A percentile compares a stretch with the other conserved stretches of the same genome.
Evolutionary conservation across 2,113 vertebrate species (phyloP).

Genomic region (Pithys albifrons): DNA sequence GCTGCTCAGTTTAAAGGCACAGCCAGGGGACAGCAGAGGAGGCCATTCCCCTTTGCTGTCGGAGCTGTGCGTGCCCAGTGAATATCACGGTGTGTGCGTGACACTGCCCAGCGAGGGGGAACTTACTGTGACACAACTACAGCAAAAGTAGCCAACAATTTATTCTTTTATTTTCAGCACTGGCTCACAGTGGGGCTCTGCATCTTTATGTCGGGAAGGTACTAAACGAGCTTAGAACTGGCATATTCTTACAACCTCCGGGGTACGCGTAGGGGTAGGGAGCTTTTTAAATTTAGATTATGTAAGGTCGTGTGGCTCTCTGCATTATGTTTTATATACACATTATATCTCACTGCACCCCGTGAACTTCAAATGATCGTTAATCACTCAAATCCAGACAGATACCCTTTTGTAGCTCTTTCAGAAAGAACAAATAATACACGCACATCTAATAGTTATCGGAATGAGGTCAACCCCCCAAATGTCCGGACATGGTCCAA

Average conservation of each 20-base stretch:
- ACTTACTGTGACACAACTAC: neutral
- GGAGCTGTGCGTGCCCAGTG: neutral
- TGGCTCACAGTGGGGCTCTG: neutral
- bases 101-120: neutral
- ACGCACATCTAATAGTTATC: neutral
- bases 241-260: neutral
- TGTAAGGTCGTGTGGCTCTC: conserved; percentile 40
- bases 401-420: neutral
- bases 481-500: neutral
- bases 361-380: neutral
- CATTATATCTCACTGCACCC: neutral
- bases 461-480: neutral
- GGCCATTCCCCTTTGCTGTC: neutral
- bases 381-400: neutral
- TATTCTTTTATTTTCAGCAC: neutral
- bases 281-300: conserved; percentile 51
- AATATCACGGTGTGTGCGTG: neutral
- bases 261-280: neutral
- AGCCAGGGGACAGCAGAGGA: neutral
- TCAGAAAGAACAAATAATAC: neutral
- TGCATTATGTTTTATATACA: conserved; percentile 20
- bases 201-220: neutral
- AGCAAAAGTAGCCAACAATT: neutral
- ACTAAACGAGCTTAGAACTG: neutral
- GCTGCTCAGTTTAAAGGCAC: conserved; percentile 46